Percentiles rank a stretch among this genome's conserved stretches.
phyloP scores from a whole-genome alignment of 1,140 invertebrate species.

The Heliconius nattereri region DNA sequence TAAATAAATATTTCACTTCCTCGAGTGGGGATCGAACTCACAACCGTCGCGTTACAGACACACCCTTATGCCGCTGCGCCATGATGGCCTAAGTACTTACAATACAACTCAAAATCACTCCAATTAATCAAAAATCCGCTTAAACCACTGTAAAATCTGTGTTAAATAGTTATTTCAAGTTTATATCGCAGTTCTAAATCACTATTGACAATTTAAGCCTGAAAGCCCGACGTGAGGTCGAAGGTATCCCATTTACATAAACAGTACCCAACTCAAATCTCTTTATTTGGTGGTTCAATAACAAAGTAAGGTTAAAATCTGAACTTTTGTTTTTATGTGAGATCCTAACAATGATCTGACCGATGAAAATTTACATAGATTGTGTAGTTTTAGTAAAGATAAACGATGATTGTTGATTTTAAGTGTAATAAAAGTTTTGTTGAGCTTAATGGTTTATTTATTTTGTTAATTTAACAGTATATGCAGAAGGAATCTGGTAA shows the following conservation, averaged over 20 bases:
- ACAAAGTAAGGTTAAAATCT: conserved; percentile 25
- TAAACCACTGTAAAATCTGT: background rate
- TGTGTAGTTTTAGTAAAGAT: background rate
- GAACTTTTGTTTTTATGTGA: conserved; percentile 34
- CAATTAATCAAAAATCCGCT: background rate
- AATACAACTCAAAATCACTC: background rate
- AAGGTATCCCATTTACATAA: conserved; percentile 37
- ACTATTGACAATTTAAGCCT: conserved; percentile 29
- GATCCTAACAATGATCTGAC: conserved; percentile 25
- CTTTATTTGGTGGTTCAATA: conserved; percentile 38
- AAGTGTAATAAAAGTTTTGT: background rate
- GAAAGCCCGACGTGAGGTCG: conserved; percentile 25
- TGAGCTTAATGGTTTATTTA: too few relatives aligned
- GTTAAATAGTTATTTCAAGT: conserved; percentile 19
- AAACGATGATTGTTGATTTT: background rate
- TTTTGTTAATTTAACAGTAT: too few relatives aligned
- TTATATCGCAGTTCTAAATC: conserved; percentile 10
- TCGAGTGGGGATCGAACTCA: too few relatives aligned
- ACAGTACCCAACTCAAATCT: conserved; percentile 31
- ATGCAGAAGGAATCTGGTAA: too few relatives aligned
- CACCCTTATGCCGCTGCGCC: too few relatives aligned
- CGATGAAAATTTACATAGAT: conserved; percentile 23
- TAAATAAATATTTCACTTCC: too few relatives aligned
- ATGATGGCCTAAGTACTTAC: too few relatives aligned
- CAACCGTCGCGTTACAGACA: too few relatives aligned